Evolutionary conservation across 2,888 invertebrate species (phyloP), one percentile per base, ranked within the genome.

Genomic region (Orthosia gracilis): DNA sequence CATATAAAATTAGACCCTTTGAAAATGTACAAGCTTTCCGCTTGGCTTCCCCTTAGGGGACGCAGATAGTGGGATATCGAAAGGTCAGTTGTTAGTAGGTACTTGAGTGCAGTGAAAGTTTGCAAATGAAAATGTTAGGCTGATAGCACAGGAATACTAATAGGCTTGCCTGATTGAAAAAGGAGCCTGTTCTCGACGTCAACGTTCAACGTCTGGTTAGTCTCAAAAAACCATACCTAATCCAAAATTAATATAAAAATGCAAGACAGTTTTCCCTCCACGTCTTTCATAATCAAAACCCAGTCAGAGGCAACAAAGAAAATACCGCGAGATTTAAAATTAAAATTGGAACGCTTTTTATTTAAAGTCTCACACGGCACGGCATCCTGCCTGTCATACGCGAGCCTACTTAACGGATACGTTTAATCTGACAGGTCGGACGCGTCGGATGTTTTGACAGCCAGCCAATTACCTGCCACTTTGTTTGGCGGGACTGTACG

Each of bases 401-500:
- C 88, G 72, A 83, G 87, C 88, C 92, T 94, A 91, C 91, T 94
- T 93, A 94, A 90, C 94, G 94, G 94, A 95, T 94, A 94, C 92
- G 88, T 91, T 88, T 94, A 94, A 94, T 94, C 94, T 90, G 94
- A 94, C 95, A 92, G 91, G 85, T 87, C 88, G 85, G 82, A 85
- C 85, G 88, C 89, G 91, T 94, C 93, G 94, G 95, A 94, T 95
- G 94, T 96, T 96, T 94, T 96, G 96, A 96, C 96, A 95, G 92
- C 89, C 76, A 75, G 82, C 91, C 96, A 95, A 96, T 96, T 95
- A 95, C 94, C 94, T 94, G 94, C 89, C 94, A 93, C 91, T 92
- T 92, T 90, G 92, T 90, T 91, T 89, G 91, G 91, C 89, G 91
- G 90, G 81, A 83, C 84, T 85, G 89, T 85, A 89, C 89, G 88